Percentiles rank a stretch among this genome's conserved stretches.
phyloP scores from a whole-genome alignment of 1,140 invertebrate genomes.

The Wasmannia auropunctata region DNA sequence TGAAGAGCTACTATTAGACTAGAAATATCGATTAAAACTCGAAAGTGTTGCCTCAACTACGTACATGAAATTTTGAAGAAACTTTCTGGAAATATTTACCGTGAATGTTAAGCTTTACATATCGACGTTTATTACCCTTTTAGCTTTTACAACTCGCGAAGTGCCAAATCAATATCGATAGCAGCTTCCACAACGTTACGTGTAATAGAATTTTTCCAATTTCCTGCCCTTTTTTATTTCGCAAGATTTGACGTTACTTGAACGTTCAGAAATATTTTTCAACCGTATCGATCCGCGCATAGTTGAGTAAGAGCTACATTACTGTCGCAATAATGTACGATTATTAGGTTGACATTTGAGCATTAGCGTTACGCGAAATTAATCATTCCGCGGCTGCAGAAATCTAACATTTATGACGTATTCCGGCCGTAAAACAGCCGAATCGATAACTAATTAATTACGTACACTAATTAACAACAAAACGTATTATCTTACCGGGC shows the following conservation, averaged over 20 bases:
- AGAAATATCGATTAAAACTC: background rate
- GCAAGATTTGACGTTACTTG: background rate
- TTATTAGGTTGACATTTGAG: background rate
- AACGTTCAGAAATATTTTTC: background rate
- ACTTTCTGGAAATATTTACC: background rate
- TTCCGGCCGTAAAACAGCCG: background rate
- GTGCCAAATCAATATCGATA: slow-evolving; percentile 3
- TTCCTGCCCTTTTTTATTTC: background rate
- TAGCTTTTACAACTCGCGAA: background rate
- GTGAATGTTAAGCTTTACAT: background rate
- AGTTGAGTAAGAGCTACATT: background rate
- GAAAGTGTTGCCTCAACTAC: background rate
- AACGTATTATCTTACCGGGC: slow-evolving; percentile 59
- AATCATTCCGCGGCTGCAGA: background rate
- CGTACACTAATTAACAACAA: slow-evolving; percentile 11
- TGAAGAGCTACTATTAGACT: background rate
- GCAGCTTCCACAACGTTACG: background rate
- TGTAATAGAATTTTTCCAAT: background rate
- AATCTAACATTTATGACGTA: slow-evolving; percentile 1
- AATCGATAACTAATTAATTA: slow-evolving; percentile 49
- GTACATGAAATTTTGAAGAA: background rate
- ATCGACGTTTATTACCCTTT: background rate
- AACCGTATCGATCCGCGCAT: no score
- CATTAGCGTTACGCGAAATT: background rate
- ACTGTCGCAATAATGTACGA: background rate